These are phyloP conservation scores for Misgurnus mizolepis DNA, from an alignment of 2,113 vertebrate species.

Conservation along the genomic window DNA sequence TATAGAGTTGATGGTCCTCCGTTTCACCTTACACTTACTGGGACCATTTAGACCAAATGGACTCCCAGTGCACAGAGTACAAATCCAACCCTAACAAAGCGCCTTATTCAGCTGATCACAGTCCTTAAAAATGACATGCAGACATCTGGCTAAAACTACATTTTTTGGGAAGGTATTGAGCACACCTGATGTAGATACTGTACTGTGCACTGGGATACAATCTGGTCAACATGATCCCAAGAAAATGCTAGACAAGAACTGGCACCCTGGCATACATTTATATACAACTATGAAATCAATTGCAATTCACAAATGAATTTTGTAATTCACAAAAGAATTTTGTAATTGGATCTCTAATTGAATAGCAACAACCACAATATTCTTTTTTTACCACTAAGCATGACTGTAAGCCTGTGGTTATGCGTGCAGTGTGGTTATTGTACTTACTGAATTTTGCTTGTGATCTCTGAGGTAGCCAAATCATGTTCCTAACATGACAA, in stretches of 20 bases:
- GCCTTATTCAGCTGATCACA: no score
- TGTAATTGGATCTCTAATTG: background rate
- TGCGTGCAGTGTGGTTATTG: conserved; percentile 14
- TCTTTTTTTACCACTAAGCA: conserved; percentile 5
- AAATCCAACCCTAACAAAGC: no score
- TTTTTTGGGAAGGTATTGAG: no score
- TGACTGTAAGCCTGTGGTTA: background rate
- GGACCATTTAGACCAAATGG: background rate
- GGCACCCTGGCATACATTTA: no score
- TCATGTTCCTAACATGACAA: conserved; percentile 74
- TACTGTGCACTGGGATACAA: no score
- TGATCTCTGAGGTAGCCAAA: conserved; percentile 61
- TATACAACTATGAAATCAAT: conserved; percentile 1
- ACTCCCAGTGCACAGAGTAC: no score
- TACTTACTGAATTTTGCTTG: conserved; percentile 71
- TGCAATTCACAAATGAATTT: background rate
- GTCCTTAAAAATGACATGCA: no score
- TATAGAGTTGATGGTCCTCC: background rate
- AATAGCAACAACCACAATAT: background rate
- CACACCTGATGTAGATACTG: no score
- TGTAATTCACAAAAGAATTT: background rate
- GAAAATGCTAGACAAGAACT: no score
- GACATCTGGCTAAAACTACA: no score
- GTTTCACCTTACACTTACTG: background rate
- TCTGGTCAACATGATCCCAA: no score